Conservation (phyloP, 1,140 invertebrate species). For the Amphibalanus amphitrite region DNA sequence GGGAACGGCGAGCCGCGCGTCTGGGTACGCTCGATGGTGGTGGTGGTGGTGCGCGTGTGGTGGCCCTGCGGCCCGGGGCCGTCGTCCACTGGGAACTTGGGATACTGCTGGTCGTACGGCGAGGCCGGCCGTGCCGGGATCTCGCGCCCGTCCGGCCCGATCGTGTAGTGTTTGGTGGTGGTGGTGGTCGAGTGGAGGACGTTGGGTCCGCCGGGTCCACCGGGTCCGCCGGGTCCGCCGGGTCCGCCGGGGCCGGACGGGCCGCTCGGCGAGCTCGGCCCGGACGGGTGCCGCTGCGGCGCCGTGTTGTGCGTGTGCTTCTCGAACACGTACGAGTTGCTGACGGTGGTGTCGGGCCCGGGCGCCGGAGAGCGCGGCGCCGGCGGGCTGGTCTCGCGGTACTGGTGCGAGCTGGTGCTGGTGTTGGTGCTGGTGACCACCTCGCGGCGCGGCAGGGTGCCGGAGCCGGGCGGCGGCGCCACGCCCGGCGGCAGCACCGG, state of each 20-base stretch:
- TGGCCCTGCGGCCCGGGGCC: not conserved
- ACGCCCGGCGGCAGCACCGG: not conserved
- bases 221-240: no score
- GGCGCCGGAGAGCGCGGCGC: not conserved
- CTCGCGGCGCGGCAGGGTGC: not conserved
- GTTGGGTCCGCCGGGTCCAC: no score
- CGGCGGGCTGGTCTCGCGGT: not conserved
- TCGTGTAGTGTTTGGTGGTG: not conserved
- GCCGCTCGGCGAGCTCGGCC: no score
- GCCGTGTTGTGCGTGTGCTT: not conserved
- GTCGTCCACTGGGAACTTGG: not conserved
- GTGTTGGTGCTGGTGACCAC: not conserved
- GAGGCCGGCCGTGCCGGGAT: not conserved
- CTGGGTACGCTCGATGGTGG: not conserved
- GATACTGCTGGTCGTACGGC: not conserved
- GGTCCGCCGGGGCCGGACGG: no score
- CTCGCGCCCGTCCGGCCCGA: not conserved
- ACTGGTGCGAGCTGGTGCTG: not conserved
- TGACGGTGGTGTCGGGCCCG: not conserved
- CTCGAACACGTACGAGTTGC: not conserved
- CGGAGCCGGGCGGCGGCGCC: no score
- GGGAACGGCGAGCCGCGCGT: not conserved
- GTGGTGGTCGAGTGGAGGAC: not conserved
- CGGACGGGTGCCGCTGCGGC: no score
- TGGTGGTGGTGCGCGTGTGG: not conserved